Evolutionary conservation across 2,888 invertebrate genomes (phyloP).

Genomic region (Masnerella sp.): DNA sequence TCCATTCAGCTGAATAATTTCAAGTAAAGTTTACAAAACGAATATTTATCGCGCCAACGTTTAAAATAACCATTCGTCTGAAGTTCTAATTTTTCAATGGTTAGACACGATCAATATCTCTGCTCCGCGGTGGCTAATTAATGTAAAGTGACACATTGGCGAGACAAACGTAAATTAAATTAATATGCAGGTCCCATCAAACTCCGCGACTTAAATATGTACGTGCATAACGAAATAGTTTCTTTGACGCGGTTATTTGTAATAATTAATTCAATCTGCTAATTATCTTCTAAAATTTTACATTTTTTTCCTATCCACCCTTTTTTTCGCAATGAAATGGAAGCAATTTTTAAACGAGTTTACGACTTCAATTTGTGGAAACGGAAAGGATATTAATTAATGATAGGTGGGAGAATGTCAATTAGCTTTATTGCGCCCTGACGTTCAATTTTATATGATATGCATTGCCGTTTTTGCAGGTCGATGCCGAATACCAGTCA

Average conservation of each 20-base stretch:
- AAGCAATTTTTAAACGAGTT: neutral
- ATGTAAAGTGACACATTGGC: slow-evolving; percentile 32
- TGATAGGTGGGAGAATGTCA: slow-evolving; percentile 51
- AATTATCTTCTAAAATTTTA: too few species aligned
- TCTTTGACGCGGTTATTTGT: too few species aligned
- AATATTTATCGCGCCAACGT: slow-evolving; percentile 8
- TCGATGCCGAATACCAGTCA: slow-evolving; percentile 61
- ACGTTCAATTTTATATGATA: slow-evolving; percentile 57
- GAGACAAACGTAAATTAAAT: slow-evolving; percentile 18
- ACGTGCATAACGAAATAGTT: too few species aligned
- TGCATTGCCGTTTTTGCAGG: slow-evolving; percentile 56
- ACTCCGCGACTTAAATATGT: too few species aligned
- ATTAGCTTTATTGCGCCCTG: slow-evolving; percentile 59
- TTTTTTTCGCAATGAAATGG: neutral
- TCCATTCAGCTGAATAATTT: too few species aligned
- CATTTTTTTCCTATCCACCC: too few species aligned
- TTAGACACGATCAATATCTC: slow-evolving; percentile 30
- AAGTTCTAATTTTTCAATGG: slow-evolving; percentile 27
- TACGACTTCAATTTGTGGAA: slow-evolving; percentile 27
- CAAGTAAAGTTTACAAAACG: too few species aligned
- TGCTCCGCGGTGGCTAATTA: slow-evolving; percentile 22
- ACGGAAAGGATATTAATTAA: slow-evolving; percentile 10
- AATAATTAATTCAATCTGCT: too few species aligned
- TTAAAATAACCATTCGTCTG: slow-evolving; percentile 8
- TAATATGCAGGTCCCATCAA: slow-evolving; percentile 14